Base-by-base conservation (phyloP, 2,113 vertebrate genomes). In the Atherinomorus stipes region DNA sequence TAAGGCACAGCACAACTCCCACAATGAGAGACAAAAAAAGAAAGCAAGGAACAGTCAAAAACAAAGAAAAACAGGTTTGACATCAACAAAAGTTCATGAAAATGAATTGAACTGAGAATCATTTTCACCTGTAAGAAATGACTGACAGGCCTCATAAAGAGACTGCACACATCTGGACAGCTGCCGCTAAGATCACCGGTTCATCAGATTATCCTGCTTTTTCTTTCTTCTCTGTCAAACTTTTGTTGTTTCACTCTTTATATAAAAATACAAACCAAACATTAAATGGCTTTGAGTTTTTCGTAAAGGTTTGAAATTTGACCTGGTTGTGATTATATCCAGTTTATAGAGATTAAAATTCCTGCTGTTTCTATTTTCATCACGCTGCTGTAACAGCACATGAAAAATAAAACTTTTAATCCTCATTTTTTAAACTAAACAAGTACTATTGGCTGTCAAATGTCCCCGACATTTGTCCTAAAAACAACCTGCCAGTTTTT, bases 1-100 rank as follows among this genome's bases (percentile, higher is more conserved):
- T 85, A 90, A 90, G 88, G 88, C 88, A 88, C 88, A 58, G 60
- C 79, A 56, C 74, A 1, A 59, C 76, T 60, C 81, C 60, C 73
- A 49, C 28, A 58, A 31, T 75, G 70, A 56, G 63, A 78, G 31
- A 34, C 31, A 9, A 34, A 7, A 34, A 34, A 34, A 34, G 31
- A 6, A 9, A 34, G 9, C 31, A 34, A 34, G 31, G 8, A 6
- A 3, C 28, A 28, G 28, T 28, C 28, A 28, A 6, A 34, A 34
- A 34, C 9, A 34, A 34, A 1, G 12, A 50, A 25, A 49, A 37
- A 19, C 0, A 11, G 53, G 51, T 44, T 21, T 23, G 18, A 28
- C 8, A 28, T 0, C 23, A 34, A 0, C 0, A 64, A 23, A 37
- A 31, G 28, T 4, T 7, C 31, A 5, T 34, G 8, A 34, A 34